Evolutionary conservation across 2,797 vertebrate species (phyloP), one percentile per base, ranked within the genome.

Genomic region (Acanthurus lineatus): DNA sequence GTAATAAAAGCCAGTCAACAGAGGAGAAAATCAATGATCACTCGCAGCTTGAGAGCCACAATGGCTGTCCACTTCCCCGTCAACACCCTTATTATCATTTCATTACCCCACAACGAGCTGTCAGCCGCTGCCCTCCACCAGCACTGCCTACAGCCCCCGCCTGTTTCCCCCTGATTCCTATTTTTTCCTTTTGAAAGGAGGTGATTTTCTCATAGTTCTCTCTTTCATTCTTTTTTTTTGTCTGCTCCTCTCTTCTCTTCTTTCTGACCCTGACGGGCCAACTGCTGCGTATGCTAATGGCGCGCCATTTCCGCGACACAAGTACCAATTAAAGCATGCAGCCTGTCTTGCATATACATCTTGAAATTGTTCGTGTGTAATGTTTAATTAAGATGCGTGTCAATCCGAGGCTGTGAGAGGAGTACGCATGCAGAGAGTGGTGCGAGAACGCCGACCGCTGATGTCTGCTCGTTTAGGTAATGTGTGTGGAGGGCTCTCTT

Each of bases 11-110:
- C 83, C 88, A 90, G 88, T 89, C 94, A 92, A 86, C 88, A 86
- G 91, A 92, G 92, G 81, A 88, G 89, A 91, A 93, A 95, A 95
- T 93, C 93, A 91, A 93, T 94, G 93, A 93, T 93, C 83, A 88
- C 84, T 91, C 85, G 60, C 90, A 73, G 87, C 86, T 77, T 64
- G 91, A 86, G 86, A 67, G 78, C 72, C 65, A 52, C 79, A 56
- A 69, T 80, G 85, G 73, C 83, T 81, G 81, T 90, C 90, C 87
- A 71, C 87, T 79, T 81, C 81, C 85, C 83, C 82, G 76, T 93
- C 90, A 91, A 71, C 82, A 62, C 67, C 81, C 86, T 90, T 82
- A 92, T 93, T 93, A 92, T 91, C 88, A 83, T 94, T 91, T 93
- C 88, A 93, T 94, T 93, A 93, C 88, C 80, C 57, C 64, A 62